Base-by-base conservation (phyloP, 2,797 vertebrate genomes). In the Paratrypauchen microcephalus region DNA sequence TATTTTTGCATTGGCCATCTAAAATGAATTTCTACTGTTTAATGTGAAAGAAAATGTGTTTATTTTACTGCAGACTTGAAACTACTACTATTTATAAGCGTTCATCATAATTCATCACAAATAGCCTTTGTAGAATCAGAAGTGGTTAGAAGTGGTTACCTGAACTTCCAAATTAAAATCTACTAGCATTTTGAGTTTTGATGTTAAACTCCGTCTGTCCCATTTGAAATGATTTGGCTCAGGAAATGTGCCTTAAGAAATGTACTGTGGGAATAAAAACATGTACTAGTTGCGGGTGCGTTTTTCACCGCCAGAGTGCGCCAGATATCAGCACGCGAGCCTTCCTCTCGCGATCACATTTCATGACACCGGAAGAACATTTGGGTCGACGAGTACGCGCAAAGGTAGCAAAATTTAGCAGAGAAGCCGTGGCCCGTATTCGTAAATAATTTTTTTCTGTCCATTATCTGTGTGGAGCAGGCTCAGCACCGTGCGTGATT, bases 361-460 rank as follows among this genome's bases (percentile, higher is more conserved):
- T 41, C 32, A 19, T 61, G 59, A 61, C 59, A 32, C 59, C 59
- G 59, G 59, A 61, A 61, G 32, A 61, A 61, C 5, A 41, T 41
- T 39, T 23, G n/a, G 19, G 15, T n/a, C 59, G 18, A 39, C 32
- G 59, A 13, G 39, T 61, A 41, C 59, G 59, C n/a, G 32, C 59
- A 39, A 61, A 23, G 59, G 32, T 61, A 61, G 59, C 59, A 61
- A 61, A 59, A 61, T 39, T 21, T 61, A 61, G 59, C 59, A 61
- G 36, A 39, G 57, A 36, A 36, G 18, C 16, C 24, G 55, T 30
- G 59, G 32, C 59, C 59, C 32, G 19, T 61, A 12, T 15, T 23
- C n/a, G 32, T 61, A 39, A 21, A 41, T 61, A 19, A 23, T 11
- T 59, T 23, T 61, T 32, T 41, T 39, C 8, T 61, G 19, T 13